Conservation (phyloP, 2,888 invertebrate species). For the Molanna angustata region DNA sequence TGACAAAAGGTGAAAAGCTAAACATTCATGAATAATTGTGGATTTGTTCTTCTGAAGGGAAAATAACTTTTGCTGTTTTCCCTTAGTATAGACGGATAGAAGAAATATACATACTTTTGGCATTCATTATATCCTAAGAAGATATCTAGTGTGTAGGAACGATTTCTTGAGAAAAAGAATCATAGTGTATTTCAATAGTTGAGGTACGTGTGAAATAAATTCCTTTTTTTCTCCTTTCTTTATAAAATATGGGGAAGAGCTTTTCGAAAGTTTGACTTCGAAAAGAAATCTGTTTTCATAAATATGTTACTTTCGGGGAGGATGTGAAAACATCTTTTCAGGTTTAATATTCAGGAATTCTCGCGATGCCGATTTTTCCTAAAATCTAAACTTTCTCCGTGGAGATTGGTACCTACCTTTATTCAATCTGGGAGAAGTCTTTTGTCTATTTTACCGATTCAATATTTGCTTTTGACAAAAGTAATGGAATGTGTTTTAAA, state of each 20-base stretch:
- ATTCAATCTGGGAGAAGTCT: too few species aligned
- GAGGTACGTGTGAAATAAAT: not conserved
- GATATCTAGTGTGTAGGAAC: too few species aligned
- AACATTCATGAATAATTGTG: too few species aligned
- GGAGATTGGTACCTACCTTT: not conserved
- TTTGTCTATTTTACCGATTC: not conserved
- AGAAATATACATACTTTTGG: too few species aligned
- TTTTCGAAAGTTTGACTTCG: conserved; percentile 9
- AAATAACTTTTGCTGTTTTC: too few species aligned
- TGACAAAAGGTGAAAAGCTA: too few species aligned
- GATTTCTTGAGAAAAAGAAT: too few species aligned
- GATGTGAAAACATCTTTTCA: conserved; percentile 6
- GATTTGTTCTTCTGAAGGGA: too few species aligned
- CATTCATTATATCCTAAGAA: too few species aligned
- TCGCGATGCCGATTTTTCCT: conserved; percentile 1
- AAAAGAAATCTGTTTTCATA: conserved; percentile 10
- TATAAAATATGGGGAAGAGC: conserved; percentile 4
- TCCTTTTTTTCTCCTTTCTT: conserved; percentile 4
- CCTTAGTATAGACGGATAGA: too few species aligned
- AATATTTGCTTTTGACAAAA: not conserved
- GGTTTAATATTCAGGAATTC: not conserved
- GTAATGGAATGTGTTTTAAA: too few species aligned
- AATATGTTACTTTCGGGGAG: conserved; percentile 1
- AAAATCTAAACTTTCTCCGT: not conserved
- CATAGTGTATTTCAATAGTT: too few species aligned